Percentiles rank a stretch among this genome's conserved stretches.
Conservation (phyloP, 2,113 vertebrate species). For the Pachypanchax playfairii region DNA sequence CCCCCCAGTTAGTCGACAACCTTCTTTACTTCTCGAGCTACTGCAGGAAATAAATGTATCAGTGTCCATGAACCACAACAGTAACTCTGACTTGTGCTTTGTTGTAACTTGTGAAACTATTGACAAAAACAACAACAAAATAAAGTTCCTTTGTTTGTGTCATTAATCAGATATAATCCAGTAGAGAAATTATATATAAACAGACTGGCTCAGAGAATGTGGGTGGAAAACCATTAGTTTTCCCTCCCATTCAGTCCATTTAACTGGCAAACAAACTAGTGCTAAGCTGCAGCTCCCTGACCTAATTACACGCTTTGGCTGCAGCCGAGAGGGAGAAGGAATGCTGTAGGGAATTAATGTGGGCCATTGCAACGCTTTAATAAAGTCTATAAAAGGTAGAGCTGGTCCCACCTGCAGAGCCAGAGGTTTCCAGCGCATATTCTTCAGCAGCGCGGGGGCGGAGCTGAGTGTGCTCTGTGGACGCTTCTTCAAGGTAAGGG, state of each 20-base stretch:
- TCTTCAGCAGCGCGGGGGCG: conserved; percentile 99
- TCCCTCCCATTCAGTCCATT: conserved; percentile 25
- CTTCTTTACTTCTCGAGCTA: too few relatives aligned
- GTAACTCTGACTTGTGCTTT: too few relatives aligned
- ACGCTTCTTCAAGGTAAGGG: conserved; percentile 99
- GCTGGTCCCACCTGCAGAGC: conserved; percentile 90
- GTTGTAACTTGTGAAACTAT: too few relatives aligned
- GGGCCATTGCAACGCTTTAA: conserved; percentile 53
- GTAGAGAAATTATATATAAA: conserved; percentile 28
- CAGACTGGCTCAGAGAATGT: conserved; percentile 17
- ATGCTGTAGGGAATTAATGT: conserved; percentile 47
- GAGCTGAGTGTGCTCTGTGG: conserved; percentile 99
- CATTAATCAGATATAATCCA: conserved; percentile 45
- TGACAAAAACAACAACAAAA: too few relatives aligned
- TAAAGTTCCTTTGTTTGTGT: conserved; percentile 6
- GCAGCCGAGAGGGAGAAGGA: conserved; percentile 21
- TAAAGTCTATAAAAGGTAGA: conserved; percentile 62
- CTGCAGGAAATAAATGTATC: too few relatives aligned
- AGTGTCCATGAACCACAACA: too few relatives aligned
- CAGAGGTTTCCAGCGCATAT: conserved; percentile 99
- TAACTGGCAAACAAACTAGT: conserved; percentile 41
- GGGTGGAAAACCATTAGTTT: conserved; percentile 30
- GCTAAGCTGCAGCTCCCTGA: conserved; percentile 55
- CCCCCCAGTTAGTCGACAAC: too few relatives aligned
- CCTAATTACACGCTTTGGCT: conserved; percentile 67